Evolutionary conservation across 2,797 vertebrate genomes (phyloP), one percentile per base, ranked within the genome.

Genomic region (Hypotaenidia philippensis): DNA sequence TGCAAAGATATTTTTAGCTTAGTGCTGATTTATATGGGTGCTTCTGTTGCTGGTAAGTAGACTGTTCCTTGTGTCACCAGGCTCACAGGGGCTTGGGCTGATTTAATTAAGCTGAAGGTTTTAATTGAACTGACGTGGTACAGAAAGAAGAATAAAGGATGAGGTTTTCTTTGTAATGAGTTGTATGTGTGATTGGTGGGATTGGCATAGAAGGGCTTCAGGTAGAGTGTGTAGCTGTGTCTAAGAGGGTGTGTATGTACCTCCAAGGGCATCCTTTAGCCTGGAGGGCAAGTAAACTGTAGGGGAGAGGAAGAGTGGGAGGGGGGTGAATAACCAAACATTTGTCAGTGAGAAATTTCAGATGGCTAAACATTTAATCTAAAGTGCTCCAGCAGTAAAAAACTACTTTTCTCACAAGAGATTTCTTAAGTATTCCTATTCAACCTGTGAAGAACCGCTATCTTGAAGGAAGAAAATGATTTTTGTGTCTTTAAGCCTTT

Each of bases 401-500:
- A 66, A 64, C 36, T n/a, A 19, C 8, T 91, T 69, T 89, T 79
- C 21, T 7, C 8, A 2, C 40, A 20, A 63, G 19, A 63, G 18
- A 25, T 32, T 88, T 86, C 18, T 22, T 26, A 45, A 59, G 29
- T 59, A 9, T 86, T 91, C 2, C 3, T 34, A 18, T 84, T 72
- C 34, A 83, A 38, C 29, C 15, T 59, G 32, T 29, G 19, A n/a
- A 83, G 31, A 55, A n/a, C 20, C 40, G 65, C 63, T 61, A 29
- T 68, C 87, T 59, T 81, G 32, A 90, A 49, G 31, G 20, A 87
- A 74, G n/a, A 64, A 90, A 77, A 61, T 7, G 0, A 36, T 50
- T 76, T 90, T 69, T 70, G 5, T 87, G 16, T 89, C 44, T 78
- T 74, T 81, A 69, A 78, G 31, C 32, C 65, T 78, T 92, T 88